These are phyloP conservation scores for Rhopalosiphum nymphaeae DNA, from an alignment of 2,888 invertebrate genomes.

Conservation along the genomic window DNA sequence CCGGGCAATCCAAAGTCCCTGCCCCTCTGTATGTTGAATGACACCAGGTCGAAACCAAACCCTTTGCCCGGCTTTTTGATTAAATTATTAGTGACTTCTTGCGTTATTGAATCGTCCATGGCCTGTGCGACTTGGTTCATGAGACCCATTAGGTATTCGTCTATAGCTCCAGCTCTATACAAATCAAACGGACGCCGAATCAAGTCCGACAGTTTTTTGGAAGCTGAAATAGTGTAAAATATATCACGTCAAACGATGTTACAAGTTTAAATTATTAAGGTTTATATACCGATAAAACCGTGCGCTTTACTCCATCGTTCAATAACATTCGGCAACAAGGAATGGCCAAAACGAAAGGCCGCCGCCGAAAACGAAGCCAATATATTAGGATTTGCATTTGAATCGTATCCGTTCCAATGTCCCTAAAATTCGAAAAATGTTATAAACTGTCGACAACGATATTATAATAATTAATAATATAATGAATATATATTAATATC, in stretches of 20 bases:
- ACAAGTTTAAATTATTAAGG: background rate
- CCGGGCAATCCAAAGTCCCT: slow-evolving; percentile 92
- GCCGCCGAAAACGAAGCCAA: slow-evolving; percentile 92
- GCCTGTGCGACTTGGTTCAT: slow-evolving; percentile 95
- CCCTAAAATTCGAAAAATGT: slow-evolving; percentile 72
- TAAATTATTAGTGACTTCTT: slow-evolving; percentile 87
- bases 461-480: background rate
- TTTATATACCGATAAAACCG: slow-evolving; percentile 83
- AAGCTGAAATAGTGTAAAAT: slow-evolving; percentile 75
- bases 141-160: slow-evolving; percentile 92
- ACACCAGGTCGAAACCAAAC: slow-evolving; percentile 90
- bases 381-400: slow-evolving; percentile 87
- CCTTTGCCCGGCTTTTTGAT: slow-evolving; percentile 77
- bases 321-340: slow-evolving; percentile 88
- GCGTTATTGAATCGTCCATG: slow-evolving; percentile 93
- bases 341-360: slow-evolving; percentile 93
- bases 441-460: background rate
- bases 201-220: slow-evolving; percentile 87
- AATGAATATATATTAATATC: background rate
- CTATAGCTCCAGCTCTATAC: slow-evolving; percentile 89
- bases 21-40: slow-evolving; percentile 93
- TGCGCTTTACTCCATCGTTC: slow-evolving; percentile 96
- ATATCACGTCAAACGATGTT: background rate
- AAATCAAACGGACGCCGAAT: slow-evolving; percentile 91
- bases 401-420: slow-evolving; percentile 87